Conservation (phyloP, 1,140 invertebrate genomes). For the Drosophila saltans region DNA sequence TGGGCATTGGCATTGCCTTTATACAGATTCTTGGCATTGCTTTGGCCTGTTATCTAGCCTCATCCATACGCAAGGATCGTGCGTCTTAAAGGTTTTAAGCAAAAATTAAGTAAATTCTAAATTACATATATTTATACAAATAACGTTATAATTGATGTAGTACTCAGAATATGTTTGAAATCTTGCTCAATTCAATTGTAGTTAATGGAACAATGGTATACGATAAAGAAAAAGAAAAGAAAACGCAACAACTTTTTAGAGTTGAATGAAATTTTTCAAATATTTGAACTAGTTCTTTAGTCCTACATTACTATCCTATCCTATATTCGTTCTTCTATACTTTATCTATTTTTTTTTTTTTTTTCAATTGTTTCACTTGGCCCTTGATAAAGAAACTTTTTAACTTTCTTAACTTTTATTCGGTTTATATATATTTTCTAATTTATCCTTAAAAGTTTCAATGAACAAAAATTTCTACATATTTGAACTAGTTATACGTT, state of each 20-base stretch:
- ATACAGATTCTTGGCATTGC: constrained; percentile 85
- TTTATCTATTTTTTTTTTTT: too few species aligned
- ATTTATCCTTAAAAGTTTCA: too few species aligned
- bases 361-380: too few species aligned
- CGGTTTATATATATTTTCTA: too few species aligned
- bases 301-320: too few species aligned
- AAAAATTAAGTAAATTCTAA: not conserved
- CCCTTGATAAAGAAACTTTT: too few species aligned
- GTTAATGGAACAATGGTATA: constrained; percentile 6
- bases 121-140: not conserved
- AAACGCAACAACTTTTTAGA: constrained; percentile 41
- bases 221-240: constrained; percentile 10
- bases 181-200: constrained; percentile 30
- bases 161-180: not conserved
- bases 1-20: constrained; percentile 88
- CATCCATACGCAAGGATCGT: constrained; percentile 84
- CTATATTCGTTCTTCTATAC: too few species aligned
- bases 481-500: too few species aligned
- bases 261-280: not conserved
- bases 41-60: constrained; percentile 85
- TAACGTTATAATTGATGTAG: constrained; percentile 24
- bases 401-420: too few species aligned
- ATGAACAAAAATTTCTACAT: too few species aligned
- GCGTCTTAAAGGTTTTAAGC: constrained; percentile 55
- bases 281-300: too few species aligned